phyloP scores from a whole-genome alignment of 2,888 invertebrate species.

The Diabrotica balteata region DNA sequence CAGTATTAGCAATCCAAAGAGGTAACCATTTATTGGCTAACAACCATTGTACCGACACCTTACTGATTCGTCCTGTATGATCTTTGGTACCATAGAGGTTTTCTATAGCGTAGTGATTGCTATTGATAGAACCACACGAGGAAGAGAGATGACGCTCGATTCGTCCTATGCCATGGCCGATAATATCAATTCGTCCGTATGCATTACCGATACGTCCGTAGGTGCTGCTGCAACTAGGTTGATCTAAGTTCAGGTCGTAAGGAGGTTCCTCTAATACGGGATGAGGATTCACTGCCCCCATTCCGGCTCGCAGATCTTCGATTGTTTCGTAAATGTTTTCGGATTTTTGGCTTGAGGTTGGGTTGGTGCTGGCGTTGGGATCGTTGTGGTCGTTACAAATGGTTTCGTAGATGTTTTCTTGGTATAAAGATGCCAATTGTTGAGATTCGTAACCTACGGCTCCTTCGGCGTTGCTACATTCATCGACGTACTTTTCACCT shows the following conservation, averaged over 20 bases:
- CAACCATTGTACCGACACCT: conserved; percentile 71
- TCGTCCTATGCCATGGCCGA: conserved; percentile 63
- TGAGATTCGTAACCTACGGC: conserved; percentile 60
- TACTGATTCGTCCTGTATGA: conserved; percentile 64
- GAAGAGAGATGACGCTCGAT: conserved; percentile 70
- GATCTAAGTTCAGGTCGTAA: conserved; percentile 47
- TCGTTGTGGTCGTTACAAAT: conserved; percentile 58
- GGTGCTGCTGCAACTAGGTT: conserved; percentile 53
- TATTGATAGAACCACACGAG: conserved; percentile 68
- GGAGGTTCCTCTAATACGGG: conserved; percentile 43
- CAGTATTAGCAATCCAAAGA: conserved; percentile 66
- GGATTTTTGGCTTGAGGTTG: conserved; percentile 45
- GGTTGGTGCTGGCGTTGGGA: conserved; percentile 52
- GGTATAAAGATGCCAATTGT: conserved; percentile 48
- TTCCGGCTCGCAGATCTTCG: conserved; percentile 60
- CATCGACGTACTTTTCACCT: conserved; percentile 54
- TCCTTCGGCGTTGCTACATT: conserved; percentile 66
- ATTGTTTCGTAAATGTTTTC: conserved; percentile 67
- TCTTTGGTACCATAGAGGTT: conserved; percentile 57
- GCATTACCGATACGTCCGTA: conserved; percentile 60
- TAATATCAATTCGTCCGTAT: conserved; percentile 65
- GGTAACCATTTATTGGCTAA: conserved; percentile 73
- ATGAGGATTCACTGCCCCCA: conserved; percentile 34
- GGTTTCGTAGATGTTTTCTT: conserved; percentile 65
- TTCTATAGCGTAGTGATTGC: conserved; percentile 60